phyloP scores from a whole-genome alignment of 1,140 invertebrate genomes.

The Drosophila nigromelanica region DNA sequence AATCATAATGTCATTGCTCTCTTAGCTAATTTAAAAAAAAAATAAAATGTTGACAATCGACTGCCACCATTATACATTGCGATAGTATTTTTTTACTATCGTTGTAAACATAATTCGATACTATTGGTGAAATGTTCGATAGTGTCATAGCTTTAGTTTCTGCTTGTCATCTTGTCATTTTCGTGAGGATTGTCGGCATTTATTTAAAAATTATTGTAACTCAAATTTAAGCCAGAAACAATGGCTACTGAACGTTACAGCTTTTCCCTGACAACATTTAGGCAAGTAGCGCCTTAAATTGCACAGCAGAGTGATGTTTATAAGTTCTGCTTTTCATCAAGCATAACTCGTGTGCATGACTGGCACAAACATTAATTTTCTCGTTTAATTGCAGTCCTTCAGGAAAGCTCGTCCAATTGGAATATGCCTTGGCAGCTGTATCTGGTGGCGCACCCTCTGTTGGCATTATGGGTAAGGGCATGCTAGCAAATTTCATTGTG shows the following conservation, averaged over 20 bases:
- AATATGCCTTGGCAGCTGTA: slow-evolving; percentile 99
- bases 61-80: background rate
- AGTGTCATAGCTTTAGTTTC: slow-evolving; percentile 39
- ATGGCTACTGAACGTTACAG: slow-evolving; percentile 98
- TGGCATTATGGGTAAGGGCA: slow-evolving; percentile 94
- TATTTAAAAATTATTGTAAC: slow-evolving; percentile 46
- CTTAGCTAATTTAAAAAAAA: background rate
- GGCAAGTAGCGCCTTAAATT: slow-evolving; percentile 86
- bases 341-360: slow-evolving; percentile 60
- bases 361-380: slow-evolving; percentile 60
- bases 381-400: slow-evolving; percentile 91
- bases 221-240: slow-evolving; percentile 33
- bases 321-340: background rate
- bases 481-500: background rate
- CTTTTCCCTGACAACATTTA: slow-evolving; percentile 99
- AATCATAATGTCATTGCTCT: too few relatives aligned
- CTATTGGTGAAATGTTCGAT: background rate
- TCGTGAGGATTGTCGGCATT: slow-evolving; percentile 60
- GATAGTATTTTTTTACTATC: slow-evolving; percentile 3
- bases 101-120: background rate
- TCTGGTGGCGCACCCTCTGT: slow-evolving; percentile 99
- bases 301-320: background rate
- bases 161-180: slow-evolving; percentile 73
- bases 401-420: slow-evolving; percentile 99
- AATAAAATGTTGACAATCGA: background rate